Base-by-base conservation (phyloP, 2,113 vertebrate species). In the Turnix velox region DNA sequence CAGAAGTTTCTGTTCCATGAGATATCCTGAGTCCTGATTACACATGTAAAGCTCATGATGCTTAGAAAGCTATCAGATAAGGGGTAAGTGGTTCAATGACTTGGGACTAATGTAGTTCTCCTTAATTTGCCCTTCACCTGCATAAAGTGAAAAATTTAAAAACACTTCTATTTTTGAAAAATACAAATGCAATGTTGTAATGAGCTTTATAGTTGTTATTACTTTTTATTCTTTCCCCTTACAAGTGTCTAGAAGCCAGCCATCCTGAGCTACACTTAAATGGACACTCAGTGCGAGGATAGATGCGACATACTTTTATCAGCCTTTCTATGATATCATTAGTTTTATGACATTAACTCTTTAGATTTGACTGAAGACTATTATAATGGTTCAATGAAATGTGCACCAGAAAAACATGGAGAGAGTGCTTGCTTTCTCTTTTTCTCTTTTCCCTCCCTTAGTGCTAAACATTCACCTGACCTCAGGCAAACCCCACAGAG, bases 121-220 rank as follows among this genome's bases (percentile, higher is more conserved):
- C 28, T 24, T 79, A 40, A 82, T 63, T 13, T 69, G 10, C 14
- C 22, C 17, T 39, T 71, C 6, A 12, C 17, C 15, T 37, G 15
- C 2, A 66, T 31, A n/a, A 84, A 78, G 10, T 12, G 6, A 18
- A 2, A 0, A 37, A 86, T 76, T 24, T n/a, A 79, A 88, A 86
- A 73, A 51, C 5, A 42, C 0, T 3, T 3, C 0, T 1, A 1
- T 7, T 63, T 46, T 8, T 35, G 6, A 11, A 74, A 78, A 59
- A 37, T 69, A 52, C n/a, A 18, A 75, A 27, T 23, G 3, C 19
- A 61, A 48, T 6, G 28, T 28, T 42, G 46, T 45, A 76, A 40
- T 35, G 25, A 48, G 2, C 12, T 49, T 62, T 61, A 14, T 6
- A 35, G 6, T 17, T 68, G 22, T 69, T 61, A 18, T 61, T 46